These are phyloP conservation scores for Taeniopygia guttata DNA, from an alignment of 2,797 vertebrate species.

Conservation along the genomic window DNA sequence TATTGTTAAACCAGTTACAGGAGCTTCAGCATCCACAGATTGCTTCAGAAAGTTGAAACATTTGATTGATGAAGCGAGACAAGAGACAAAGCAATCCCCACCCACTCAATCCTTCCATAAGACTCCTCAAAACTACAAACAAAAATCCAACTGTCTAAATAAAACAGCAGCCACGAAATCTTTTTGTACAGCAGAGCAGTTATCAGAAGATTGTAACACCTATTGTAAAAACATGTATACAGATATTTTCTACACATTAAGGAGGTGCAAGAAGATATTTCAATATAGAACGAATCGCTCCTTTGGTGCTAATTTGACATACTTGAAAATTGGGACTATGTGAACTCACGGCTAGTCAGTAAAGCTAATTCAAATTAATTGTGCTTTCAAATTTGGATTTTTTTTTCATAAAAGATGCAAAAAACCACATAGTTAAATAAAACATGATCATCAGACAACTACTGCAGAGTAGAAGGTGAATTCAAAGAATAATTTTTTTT, in stretches of 20 bases:
- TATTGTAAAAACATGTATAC: not conserved
- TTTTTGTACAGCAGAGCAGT: not conserved
- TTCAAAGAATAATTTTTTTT: not conserved
- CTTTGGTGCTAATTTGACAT: not conserved
- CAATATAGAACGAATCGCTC: not conserved
- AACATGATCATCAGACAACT: not conserved
- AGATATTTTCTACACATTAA: not conserved
- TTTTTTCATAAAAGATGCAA: not conserved
- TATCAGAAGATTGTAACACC: not conserved
- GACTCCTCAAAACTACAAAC: not conserved
- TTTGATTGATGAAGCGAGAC: not conserved
- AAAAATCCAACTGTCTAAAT: not conserved
- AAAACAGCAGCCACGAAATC: not conserved
- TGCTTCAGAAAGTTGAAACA: not conserved
- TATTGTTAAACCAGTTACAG: not conserved
- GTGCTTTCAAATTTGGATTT: not conserved
- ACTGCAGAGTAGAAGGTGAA: not conserved
- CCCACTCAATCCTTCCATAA: not conserved
- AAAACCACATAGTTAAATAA: not conserved
- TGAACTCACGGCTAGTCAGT: not conserved
- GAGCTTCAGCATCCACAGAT: not conserved
- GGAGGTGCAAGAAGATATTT: not conserved
- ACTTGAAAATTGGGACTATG: not conserved
- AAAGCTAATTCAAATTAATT: not conserved
- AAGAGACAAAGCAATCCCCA: not conserved